Evolutionary conservation across 2,113 vertebrate genomes (phyloP), one percentile per base, ranked within the genome.

Genomic region (Todiramphus chloris): DNA sequence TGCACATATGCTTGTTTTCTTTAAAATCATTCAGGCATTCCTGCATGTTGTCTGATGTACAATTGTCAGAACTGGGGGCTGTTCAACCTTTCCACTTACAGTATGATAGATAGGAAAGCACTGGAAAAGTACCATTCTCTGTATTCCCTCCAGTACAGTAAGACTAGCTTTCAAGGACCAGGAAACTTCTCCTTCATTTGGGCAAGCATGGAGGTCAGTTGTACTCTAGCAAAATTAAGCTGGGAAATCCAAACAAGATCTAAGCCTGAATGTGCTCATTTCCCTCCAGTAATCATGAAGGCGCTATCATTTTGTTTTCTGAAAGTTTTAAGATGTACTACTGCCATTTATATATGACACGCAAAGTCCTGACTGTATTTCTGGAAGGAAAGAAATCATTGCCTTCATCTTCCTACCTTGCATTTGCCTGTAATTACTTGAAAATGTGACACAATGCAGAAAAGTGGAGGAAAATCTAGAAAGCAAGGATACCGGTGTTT

Each of bases 381-480:
- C 87, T 83, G 53, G 70, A 88, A 93, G 90, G 67, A 85, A 76
- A 82, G 17, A 82, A 91, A 91, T 90, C 69, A 79, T 56, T 92
- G 62, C 37, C 62, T 37, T 93, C 58, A 64, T 51, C 60, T 75
- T 79, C 18, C 53, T 25, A 85, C 78, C 50, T 48, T 35, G 48
- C 4, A 21, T 91, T 91, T 95, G 68, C 39, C 77, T 55, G 3
- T 37, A 89, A 90, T 63, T 91, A 96, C 91, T 35, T 60, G 82
- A 91, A 96, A 95, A 95, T 68, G 31, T 5, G 39, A 92, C 78
- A 78, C 77, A 86, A 93, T 39, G 78, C 76, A 73, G 37, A 72
- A 86, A 88, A 78, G 73, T 31, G 23, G 56, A 85, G 89, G 44
- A 83, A 94, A 79, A 73, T 56, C 68, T 18, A 77, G 62, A 88